A percentile compares a stretch with the other conserved stretches of the same genome.
Conservation (phyloP, 2,888 invertebrate species). For the Kuschelorhynchus macadamiae region DNA sequence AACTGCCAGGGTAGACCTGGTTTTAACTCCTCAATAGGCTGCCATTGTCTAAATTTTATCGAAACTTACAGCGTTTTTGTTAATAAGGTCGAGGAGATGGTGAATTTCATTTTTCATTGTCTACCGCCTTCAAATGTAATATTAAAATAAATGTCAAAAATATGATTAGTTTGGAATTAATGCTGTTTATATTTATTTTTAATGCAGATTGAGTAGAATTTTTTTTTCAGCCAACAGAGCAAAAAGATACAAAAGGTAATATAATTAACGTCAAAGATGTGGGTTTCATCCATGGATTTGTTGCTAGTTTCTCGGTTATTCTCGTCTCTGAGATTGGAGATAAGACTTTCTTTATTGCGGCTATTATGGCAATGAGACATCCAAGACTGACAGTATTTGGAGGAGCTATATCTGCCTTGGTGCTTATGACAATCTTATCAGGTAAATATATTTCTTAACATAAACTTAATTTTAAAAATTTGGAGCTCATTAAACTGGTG, state of each 20-base stretch:
- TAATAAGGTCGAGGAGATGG: too few species aligned
- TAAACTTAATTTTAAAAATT: too few species aligned
- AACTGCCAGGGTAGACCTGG: too few species aligned
- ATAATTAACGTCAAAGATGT: slow-evolving; percentile 69
- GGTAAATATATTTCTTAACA: too few species aligned
- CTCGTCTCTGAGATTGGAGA: slow-evolving; percentile 98
- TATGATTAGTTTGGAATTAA: too few species aligned
- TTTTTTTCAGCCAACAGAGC: slow-evolving; percentile 28
- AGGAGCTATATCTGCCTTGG: slow-evolving; percentile 93
- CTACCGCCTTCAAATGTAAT: too few species aligned
- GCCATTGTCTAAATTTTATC: too few species aligned
- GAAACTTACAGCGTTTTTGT: neutral
- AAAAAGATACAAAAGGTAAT: slow-evolving; percentile 27
- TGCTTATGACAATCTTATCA: slow-evolving; percentile 94
- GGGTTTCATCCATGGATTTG: slow-evolving; percentile 93
- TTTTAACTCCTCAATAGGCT: too few species aligned
- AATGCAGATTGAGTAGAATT: neutral
- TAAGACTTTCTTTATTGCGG: slow-evolving; percentile 99
- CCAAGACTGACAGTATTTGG: slow-evolving; percentile 91
- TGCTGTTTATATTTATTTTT: too few species aligned
- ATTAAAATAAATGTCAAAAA: neutral
- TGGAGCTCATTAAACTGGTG: too few species aligned
- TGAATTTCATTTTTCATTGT: too few species aligned
- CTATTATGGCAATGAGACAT: slow-evolving; percentile 99
- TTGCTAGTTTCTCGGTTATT: slow-evolving; percentile 96